Evolutionary conservation across 2,113 vertebrate species (phyloP), one percentile per base, ranked within the genome.

Genomic region (Pseudorasbora parva): DNA sequence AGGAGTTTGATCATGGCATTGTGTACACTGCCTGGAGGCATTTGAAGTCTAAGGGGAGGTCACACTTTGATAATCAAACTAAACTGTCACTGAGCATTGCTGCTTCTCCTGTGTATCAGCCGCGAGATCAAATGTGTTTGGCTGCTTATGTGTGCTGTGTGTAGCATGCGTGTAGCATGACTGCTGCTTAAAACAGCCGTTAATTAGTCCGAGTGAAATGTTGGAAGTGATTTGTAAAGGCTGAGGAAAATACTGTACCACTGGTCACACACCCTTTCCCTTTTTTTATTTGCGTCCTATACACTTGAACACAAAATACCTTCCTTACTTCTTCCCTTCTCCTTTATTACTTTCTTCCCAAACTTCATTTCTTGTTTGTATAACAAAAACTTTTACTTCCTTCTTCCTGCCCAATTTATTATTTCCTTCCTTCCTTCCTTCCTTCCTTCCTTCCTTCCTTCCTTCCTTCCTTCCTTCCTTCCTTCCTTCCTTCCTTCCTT

Each of bases 1-100:
- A 43, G 56, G 76, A 73, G 68, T 84, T 84, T 84, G 83, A 80
- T 85, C 64, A 82, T 56, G 51, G 33, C 69, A 69, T 87, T 87
- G 62, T 71, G 23, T 81, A 87, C 45, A 82, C 43, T 62, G 43
- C 82, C 75, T 77, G 30, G 10, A 73, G 45, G 62, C 68, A 57
- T 74, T 76, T 84, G 60, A 25, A 86, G 47, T 79, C 23, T 57
- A 33, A 60, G 45, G 54, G 43, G 72, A 62, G 74, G 57, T 62
- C 60, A 45, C 45, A 59, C 54, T 82, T 87, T 78, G 41, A 78
- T 62, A 82, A 64, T 84, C 54, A 82, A 82, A 82, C 54, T 9
- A 47, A 54, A 68, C 47, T 43, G 47, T 80, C 60, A 69, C 43
- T 17, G 54, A 62, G 30, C 47, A 64, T 66, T 27, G 30, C 76